phyloP scores from a whole-genome alignment of 2,797 vertebrate species.

The Brotula barbata region DNA sequence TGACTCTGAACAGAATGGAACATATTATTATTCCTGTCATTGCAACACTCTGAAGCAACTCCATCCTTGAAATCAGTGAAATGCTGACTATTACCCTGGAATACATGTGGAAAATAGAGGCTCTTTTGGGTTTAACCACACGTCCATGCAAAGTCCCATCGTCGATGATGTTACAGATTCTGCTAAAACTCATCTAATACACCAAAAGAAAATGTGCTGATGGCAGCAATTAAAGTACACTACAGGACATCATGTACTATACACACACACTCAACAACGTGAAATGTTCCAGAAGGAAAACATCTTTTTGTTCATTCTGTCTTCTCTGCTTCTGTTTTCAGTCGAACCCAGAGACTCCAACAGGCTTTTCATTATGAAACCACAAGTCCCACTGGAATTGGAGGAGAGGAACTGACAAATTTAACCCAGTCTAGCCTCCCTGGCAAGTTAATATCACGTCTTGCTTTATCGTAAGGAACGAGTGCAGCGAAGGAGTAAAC shows the following conservation, averaged over 20 bases:
- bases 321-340: constrained; percentile 47
- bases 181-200: neutral
- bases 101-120: neutral
- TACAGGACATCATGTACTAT: constrained; percentile 8
- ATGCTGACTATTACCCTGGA: neutral
- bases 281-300: constrained; percentile 54
- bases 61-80: too few relatives aligned
- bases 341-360: constrained; percentile 46
- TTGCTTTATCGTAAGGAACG: constrained; percentile 59
- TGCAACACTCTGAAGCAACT: too few relatives aligned
- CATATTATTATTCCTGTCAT: too few relatives aligned
- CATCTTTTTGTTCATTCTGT: constrained; percentile 47
- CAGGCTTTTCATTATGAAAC: constrained; percentile 71
- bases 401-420: constrained; percentile 65
- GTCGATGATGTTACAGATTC: constrained; percentile 12
- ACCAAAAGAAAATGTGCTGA: constrained; percentile 11
- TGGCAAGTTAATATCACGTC: constrained; percentile 68
- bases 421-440: constrained; percentile 63
- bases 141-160: constrained; percentile 18
- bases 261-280: constrained; percentile 15
- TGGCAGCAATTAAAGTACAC: constrained; percentile 38
- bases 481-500: constrained; percentile 55
- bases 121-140: constrained; percentile 10
- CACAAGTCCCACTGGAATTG: constrained; percentile 62
- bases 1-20: too few relatives aligned